These are phyloP conservation scores for Megalops atlanticus DNA, from an alignment of 2,113 vertebrate species.

Conservation along the genomic window DNA sequence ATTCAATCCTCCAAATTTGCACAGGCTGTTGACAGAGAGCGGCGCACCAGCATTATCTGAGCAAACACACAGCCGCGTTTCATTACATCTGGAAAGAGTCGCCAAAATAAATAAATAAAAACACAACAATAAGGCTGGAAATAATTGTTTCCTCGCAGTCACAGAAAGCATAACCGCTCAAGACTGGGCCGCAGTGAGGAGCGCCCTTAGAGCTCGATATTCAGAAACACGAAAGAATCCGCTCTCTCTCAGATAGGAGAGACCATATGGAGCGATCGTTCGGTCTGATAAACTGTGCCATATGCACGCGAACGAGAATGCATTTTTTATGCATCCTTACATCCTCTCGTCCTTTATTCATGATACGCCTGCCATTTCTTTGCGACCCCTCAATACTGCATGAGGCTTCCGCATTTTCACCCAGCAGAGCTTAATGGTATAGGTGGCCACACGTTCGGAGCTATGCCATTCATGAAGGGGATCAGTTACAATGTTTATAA, in stretches of 20 bases:
- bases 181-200: neutral
- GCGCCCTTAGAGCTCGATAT: neutral
- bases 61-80: neutral
- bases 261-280: neutral
- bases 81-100: neutral
- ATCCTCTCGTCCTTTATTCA: slow-evolving; percentile 8
- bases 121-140: neutral
- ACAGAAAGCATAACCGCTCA: neutral
- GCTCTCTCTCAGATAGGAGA: neutral
- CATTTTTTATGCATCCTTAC: neutral
- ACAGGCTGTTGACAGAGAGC: neutral
- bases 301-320: neutral
- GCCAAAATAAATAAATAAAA: neutral
- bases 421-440: neutral
- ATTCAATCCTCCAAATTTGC: neutral
- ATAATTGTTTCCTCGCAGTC: neutral
- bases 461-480: neutral
- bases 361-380: neutral
- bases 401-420: neutral
- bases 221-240: neutral
- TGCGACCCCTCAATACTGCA: neutral
- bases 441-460: neutral
- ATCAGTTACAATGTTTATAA: neutral
- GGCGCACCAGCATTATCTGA: neutral
- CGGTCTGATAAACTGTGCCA: neutral